phyloP scores from a whole-genome alignment of 2,797 vertebrate species.

The Dryobates pubescens region DNA sequence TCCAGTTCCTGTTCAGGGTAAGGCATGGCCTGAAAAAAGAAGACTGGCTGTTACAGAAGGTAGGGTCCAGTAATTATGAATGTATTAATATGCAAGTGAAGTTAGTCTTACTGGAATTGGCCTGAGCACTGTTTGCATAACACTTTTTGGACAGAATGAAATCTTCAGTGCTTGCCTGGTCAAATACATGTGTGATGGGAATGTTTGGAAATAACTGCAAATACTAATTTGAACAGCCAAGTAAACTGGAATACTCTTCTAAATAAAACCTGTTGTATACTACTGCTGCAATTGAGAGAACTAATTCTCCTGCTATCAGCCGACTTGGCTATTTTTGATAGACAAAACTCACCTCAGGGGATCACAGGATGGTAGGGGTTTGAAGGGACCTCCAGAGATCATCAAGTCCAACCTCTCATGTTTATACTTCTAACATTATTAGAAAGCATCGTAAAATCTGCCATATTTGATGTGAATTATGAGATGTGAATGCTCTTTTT shows the following conservation, averaged over 20 bases:
- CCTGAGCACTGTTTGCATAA: background rate
- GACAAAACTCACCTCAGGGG: background rate
- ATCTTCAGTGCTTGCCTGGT: background rate
- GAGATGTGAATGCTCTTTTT: background rate
- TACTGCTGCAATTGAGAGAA: background rate
- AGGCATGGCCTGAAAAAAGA: conserved; percentile 1
- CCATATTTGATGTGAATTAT: background rate
- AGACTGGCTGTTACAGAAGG: background rate
- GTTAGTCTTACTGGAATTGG: background rate
- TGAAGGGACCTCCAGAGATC: too few relatives aligned
- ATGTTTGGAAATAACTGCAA: background rate
- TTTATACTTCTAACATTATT: background rate
- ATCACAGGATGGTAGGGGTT: too few relatives aligned
- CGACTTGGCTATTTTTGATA: background rate
- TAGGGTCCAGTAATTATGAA: background rate
- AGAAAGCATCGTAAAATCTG: background rate
- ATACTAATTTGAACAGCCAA: background rate
- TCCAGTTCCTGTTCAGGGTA: background rate
- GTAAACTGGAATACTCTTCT: background rate
- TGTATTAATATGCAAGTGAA: background rate
- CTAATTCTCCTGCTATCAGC: background rate
- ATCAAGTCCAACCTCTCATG: background rate
- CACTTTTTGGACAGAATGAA: background rate
- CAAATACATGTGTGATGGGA: background rate
- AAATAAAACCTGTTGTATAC: background rate